Conservation (phyloP, 1,140 invertebrate genomes). For the Bemisia tabaci region DNA sequence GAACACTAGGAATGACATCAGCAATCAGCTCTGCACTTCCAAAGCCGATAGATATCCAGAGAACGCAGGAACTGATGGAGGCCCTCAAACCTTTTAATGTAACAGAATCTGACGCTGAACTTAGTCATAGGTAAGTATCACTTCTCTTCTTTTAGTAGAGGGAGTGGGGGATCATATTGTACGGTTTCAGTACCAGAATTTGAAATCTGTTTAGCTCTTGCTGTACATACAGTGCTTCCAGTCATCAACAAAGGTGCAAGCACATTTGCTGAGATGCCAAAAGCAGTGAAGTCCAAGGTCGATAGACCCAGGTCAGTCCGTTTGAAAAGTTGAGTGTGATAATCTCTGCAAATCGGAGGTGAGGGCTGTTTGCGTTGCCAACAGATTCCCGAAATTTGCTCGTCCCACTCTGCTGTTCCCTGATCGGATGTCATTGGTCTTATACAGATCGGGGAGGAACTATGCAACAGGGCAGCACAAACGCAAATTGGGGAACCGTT, state of each 20-base stretch:
- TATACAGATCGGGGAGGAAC: too few species aligned
- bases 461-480: too few species aligned
- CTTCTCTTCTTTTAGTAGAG: too few species aligned
- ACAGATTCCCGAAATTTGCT: neutral
- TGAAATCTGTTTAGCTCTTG: neutral
- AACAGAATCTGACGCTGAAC: constrained; percentile 80
- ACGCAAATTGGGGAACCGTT: too few species aligned
- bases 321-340: too few species aligned
- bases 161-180: neutral
- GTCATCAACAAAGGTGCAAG: neutral
- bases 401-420: too few species aligned
- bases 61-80: constrained; percentile 70
- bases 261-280: neutral
- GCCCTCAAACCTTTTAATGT: constrained; percentile 74
- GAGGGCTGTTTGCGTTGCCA: too few species aligned
- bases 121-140: constrained; percentile 70
- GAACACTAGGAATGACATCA: constrained; percentile 75
- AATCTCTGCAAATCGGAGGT: too few species aligned
- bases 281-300: neutral
- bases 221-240: neutral
- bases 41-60: constrained; percentile 66
- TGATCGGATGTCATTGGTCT: too few species aligned
- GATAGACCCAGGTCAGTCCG: too few species aligned
- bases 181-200: neutral
- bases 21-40: constrained; percentile 81